phyloP scores from a whole-genome alignment of 2,113 vertebrate genomes.

The Pelecanoides urinatrix region DNA sequence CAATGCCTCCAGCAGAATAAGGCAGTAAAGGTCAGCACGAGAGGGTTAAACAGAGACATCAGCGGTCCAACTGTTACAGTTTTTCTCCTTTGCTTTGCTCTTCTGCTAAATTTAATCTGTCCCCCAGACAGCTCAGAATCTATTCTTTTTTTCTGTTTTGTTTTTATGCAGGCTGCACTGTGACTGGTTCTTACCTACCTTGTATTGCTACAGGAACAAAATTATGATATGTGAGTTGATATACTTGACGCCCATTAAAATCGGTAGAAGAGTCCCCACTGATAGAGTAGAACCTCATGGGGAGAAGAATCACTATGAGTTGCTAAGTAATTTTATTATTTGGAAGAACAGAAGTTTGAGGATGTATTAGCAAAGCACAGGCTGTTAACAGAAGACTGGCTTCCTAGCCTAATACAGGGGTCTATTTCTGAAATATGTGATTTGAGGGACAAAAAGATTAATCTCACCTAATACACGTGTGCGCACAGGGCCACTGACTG shows the following conservation, averaged over 20 bases:
- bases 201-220: neutral
- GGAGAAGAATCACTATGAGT: neutral
- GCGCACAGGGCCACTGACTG: neutral
- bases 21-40: neutral
- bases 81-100: neutral
- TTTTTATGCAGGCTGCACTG: neutral
- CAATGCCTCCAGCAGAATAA: neutral
- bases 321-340: fast-evolving
- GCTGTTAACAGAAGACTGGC: neutral
- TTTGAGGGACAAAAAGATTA: neutral
- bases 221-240: neutral
- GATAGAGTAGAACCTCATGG: neutral
- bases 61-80: neutral
- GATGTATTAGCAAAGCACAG: neutral
- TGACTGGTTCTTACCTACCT: neutral
- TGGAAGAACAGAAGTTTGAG: neutral
- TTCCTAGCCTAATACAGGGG: neutral
- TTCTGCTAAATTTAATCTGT: neutral
- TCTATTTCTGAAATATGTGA: fast-evolving
- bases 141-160: neutral
- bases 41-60: neutral
- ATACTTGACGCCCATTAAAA: neutral
- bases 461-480: neutral
- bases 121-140: neutral
- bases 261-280: neutral